These are phyloP conservation scores for Pteropus rufus DNA, from an alignment of 2,797 vertebrate species.

Conservation along the genomic window DNA sequence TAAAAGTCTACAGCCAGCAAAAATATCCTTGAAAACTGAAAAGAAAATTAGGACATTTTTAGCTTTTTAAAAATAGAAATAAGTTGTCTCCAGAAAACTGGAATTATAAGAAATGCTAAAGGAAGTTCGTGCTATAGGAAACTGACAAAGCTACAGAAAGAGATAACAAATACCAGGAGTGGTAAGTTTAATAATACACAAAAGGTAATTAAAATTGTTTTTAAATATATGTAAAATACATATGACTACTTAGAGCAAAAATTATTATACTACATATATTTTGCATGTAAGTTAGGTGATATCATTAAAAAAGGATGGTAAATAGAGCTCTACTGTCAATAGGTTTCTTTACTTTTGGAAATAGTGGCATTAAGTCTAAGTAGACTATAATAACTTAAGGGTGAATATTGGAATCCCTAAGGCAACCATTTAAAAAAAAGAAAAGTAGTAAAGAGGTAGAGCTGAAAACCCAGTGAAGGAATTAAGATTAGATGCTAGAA, in stretches of 20 bases:
- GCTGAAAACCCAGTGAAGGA: constrained; percentile 34
- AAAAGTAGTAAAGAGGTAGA: background rate
- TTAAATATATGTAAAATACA: background rate
- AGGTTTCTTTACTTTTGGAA: background rate
- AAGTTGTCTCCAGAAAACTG: background rate
- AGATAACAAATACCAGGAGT: background rate
- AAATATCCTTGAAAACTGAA: background rate
- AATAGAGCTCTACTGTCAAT: background rate
- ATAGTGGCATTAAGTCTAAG: background rate
- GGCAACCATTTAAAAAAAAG: background rate
- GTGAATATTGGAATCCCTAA: background rate
- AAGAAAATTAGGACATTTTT: background rate
- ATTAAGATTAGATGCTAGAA: constrained; percentile 51
- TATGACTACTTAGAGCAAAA: background rate
- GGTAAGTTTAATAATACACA: background rate
- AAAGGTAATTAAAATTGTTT: background rate
- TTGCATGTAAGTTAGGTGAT: background rate
- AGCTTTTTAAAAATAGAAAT: background rate
- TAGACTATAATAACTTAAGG: background rate
- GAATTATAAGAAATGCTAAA: background rate
- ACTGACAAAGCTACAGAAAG: background rate
- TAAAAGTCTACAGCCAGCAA: background rate
- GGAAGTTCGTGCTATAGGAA: background rate
- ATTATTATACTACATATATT: background rate
- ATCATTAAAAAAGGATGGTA: background rate